Percentiles rank a stretch among this genome's conserved stretches.
phyloP scores from a whole-genome alignment of 1,140 invertebrate species.

The Holotrichia oblita region DNA sequence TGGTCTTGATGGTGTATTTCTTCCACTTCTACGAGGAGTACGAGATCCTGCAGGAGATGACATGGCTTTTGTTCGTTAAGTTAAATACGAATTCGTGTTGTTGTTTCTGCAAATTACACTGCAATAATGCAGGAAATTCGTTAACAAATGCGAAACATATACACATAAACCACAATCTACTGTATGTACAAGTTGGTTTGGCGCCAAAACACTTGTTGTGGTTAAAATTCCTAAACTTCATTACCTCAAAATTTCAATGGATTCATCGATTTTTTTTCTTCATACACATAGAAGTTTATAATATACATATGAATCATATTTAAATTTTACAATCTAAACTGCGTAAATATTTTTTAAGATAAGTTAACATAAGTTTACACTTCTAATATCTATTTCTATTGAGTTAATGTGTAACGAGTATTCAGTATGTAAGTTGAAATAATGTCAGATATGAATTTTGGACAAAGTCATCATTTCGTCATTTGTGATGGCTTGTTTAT shows the following conservation, averaged over 20 bases:
- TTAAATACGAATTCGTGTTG: background rate
- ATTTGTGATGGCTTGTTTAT: conserved; percentile 9
- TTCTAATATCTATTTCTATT: background rate
- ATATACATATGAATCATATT: background rate
- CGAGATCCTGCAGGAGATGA: background rate
- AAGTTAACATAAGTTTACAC: background rate
- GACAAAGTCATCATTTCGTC: background rate
- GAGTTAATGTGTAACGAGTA: too few relatives aligned
- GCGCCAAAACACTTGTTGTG: conserved; percentile 2
- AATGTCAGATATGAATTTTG: background rate
- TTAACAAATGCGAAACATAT: background rate
- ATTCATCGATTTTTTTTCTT: background rate
- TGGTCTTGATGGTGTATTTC: background rate
- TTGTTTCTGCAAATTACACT: background rate
- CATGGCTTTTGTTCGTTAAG: background rate
- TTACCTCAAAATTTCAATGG: background rate
- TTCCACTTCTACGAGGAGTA: conserved; percentile 10
- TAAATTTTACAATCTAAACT: background rate
- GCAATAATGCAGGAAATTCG: background rate
- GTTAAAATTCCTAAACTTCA: background rate
- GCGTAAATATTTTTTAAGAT: background rate
- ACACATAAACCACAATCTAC: background rate
- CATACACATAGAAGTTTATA: background rate
- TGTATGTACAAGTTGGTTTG: background rate
- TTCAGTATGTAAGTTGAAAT: background rate